These are phyloP conservation scores for Orthonyx spaldingii DNA, from an alignment of 2,113 vertebrate genomes.

Conservation along the genomic window DNA sequence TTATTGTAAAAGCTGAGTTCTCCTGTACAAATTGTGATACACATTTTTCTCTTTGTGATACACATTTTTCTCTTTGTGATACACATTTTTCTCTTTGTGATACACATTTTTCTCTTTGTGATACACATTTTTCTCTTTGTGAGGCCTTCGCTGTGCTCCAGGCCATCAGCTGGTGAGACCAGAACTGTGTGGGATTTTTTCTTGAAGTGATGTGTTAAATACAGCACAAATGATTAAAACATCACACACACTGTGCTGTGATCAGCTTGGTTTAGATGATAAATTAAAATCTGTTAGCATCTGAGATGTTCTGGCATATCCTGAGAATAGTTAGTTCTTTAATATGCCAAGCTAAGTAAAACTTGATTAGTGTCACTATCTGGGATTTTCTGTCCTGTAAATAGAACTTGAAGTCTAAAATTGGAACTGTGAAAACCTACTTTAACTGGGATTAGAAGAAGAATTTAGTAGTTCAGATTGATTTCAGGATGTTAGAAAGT, in stretches of 20 bases:
- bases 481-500: background rate
- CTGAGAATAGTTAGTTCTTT: slow-evolving; percentile 2
- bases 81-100: no score
- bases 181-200: background rate
- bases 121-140: background rate
- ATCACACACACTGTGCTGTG: background rate
- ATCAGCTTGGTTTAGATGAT: slow-evolving; percentile 5
- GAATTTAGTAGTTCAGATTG: background rate
- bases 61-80: background rate
- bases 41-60: background rate
- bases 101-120: background rate
- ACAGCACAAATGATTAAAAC: background rate
- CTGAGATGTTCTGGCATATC: slow-evolving; percentile 23
- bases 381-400: slow-evolving; percentile 41
- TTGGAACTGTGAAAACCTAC: slow-evolving; percentile 35
- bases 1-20: background rate
- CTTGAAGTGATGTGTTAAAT: background rate
- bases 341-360: slow-evolving; percentile 43
- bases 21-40: background rate
- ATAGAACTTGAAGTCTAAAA: slow-evolving; percentile 48
- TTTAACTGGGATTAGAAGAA: slow-evolving; percentile 6
- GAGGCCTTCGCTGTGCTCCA: background rate
- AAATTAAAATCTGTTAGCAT: slow-evolving; percentile 9
- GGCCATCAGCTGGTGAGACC: background rate
- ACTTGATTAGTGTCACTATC: slow-evolving; percentile 51